Evolutionary conservation across 1,140 invertebrate species (phyloP), one percentile per base, ranked within the genome.

Genomic region (Drosophila nebulosa): DNA sequence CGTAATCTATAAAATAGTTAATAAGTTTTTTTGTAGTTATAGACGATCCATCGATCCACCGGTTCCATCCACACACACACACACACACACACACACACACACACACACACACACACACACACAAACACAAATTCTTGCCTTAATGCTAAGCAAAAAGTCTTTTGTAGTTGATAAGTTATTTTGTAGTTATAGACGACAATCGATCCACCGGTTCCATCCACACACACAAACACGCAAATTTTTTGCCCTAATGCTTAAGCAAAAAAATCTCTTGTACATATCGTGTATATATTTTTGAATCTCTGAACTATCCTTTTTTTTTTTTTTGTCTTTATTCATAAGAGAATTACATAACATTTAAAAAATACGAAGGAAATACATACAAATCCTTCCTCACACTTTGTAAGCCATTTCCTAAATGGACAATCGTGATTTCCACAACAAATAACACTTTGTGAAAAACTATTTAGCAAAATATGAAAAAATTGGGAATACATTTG

Each of bases 41-140:
- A 59, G 39, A 84, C 67, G 71, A 67, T n/a, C 62, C 62, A 62
- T 63, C 63, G 67, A 75, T 65, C 79, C 79, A 84, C 79, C 79
- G 79, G 30, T 64, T 21, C 27, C 27, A 30, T 46, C 18, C 16
- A n/a, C 4, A 21, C 21, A 9, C 7, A 46, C 16, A 46, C 18
- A 56, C n/a, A n/a, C n/a, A n/a, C n/a, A n/a, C n/a, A n/a, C n/a
- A n/a, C n/a, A n/a, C n/a, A n/a, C n/a, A n/a, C n/a, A 7, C 4
- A 3, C 21, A 36, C 10, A 24, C 24, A 24, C 24, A 24, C 24
- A 24, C 22, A 39, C 39, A 53, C 26, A 57, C 9, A 1, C 9
- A n/a, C 18, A 21, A 35, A 21, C 12, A 16, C 27, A 9, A 4
- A 9, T 39, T n/a, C n/a, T n/a, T n/a, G n/a, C n/a, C n/a, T n/a